Base-by-base conservation (phyloP, 1,140 invertebrate genomes). In the Papilio dardanus region DNA sequence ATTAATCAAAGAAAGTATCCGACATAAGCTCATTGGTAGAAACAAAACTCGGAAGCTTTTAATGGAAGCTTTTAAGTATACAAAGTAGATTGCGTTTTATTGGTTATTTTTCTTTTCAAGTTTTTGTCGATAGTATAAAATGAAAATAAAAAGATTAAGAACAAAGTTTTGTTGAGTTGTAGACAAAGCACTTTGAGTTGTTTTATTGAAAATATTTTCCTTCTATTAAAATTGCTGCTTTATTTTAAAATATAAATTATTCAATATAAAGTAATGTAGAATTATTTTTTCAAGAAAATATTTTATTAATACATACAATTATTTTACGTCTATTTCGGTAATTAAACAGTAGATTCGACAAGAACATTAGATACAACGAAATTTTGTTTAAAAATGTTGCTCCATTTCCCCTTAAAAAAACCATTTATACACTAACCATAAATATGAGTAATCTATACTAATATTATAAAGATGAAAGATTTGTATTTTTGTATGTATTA, bases 21-120 rank as follows among this genome's bases (percentile, higher is more conserved):
- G 19, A 28, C 33, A 16, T 67, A 69, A 69, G 67, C 67, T 37
- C 33, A 40, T 35, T 40, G 67, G 21, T 12, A 14, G 66, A 40
- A 69, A 69, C 31, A 14, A 40, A 37, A 69, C 21, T 69, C 67
- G 33, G 67, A 40, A 69, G 67, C 67, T 69, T 69, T 69, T 69
- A 69, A 69, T 69, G 67, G 35, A 69, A 69, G 35, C 35, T 69
- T 35, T 69, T 69, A 69, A 69, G 10, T 69, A 33, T 69, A n/a
- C 10, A 42, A 66, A 69, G 67, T 69, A 40, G 35, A 69, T 69
- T 42, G 21, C 12, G 10, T 69, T 69, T 69, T 69, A 68, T 68
- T 68, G 31, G 1, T n/a, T n/a, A n/a, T 46, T 68, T 33, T 35
- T 33, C 65, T 66, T 66, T n/a, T 1, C 0, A 66, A 35, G 28